Conservation (phyloP, 1,140 invertebrate species). For the Mesaphorura yosii region DNA sequence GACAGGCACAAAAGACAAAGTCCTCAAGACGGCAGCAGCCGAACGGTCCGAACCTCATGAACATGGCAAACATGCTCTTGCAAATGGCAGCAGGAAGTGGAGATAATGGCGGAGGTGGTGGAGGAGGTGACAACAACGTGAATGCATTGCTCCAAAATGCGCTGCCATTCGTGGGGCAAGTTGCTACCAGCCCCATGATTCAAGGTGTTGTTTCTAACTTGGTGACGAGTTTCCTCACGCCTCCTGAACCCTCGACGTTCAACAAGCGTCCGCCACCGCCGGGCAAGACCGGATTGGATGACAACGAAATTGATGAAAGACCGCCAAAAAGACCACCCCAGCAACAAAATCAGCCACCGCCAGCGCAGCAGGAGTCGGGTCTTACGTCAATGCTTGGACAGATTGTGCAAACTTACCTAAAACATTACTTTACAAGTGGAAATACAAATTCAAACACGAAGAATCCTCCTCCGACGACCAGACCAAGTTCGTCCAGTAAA, state of each 20-base stretch:
- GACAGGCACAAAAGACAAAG: conserved; percentile 1
- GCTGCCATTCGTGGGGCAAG: conserved; percentile 25
- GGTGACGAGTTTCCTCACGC: conserved; percentile 28
- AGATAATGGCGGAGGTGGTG: conserved; percentile 7
- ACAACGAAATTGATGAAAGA: conserved; percentile 18
- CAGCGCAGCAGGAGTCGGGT: background rate
- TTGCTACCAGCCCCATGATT: conserved; percentile 28
- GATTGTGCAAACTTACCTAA: conserved; percentile 25
- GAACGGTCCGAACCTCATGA: conserved; percentile 14
- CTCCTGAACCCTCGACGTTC: conserved; percentile 8
- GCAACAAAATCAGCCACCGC: background rate
- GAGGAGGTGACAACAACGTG: conserved; percentile 21
- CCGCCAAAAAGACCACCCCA: background rate
- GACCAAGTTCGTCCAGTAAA: background rate
- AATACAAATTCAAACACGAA: too few relatives aligned
- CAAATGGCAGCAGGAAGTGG: conserved; percentile 17
- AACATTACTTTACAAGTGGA: conserved; percentile 19
- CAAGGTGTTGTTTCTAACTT: conserved; percentile 25
- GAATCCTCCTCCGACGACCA: background rate
- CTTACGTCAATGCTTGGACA: conserved; percentile 12
- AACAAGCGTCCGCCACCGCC: background rate
- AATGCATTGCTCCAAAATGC: conserved; percentile 26
- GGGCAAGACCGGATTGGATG: background rate
- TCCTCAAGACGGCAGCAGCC: background rate
- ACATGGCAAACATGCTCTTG: conserved; percentile 24